phyloP scores from a whole-genome alignment of 1,140 invertebrate species.

The Lordiphosa clarofinis region DNA sequence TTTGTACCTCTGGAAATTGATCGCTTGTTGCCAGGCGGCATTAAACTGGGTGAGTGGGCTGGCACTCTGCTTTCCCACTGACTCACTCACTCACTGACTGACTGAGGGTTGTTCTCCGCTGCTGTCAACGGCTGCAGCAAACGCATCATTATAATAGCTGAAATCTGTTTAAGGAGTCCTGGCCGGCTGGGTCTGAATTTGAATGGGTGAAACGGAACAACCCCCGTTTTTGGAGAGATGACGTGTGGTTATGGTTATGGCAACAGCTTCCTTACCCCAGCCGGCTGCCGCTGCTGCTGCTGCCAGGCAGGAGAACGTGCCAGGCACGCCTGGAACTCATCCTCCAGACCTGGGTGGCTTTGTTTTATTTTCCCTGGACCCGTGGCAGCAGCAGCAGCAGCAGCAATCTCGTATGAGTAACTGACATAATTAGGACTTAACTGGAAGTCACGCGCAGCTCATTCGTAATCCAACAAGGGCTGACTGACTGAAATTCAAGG shows the following conservation, averaged over 20 bases:
- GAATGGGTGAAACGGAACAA: constrained; percentile 15
- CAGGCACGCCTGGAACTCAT: constrained; percentile 52
- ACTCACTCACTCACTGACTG: constrained; percentile 52
- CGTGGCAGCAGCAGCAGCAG: constrained; percentile 15
- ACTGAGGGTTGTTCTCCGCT: constrained; percentile 51
- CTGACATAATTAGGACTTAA: constrained; percentile 76
- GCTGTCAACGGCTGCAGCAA: constrained; percentile 44
- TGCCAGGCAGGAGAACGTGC: constrained; percentile 43
- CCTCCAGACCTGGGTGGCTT: constrained; percentile 7
- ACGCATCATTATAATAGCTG: constrained; percentile 69
- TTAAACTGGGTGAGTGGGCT: constrained; percentile 71
- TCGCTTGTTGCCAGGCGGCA: constrained; percentile 65
- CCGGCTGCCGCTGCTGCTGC: not conserved
- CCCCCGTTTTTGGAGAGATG: constrained; percentile 1
- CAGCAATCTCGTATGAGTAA: constrained; percentile 64
- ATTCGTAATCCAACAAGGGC: constrained; percentile 63
- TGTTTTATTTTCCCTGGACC: constrained; percentile 2
- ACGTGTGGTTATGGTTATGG: constrained; percentile 27
- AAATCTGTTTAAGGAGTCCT: constrained; percentile 60
- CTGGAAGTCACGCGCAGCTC: constrained; percentile 69
- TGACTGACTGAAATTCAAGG: not conserved
- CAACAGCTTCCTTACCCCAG: constrained; percentile 16
- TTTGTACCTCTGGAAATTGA: constrained; percentile 66
- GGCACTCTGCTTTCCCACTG: constrained; percentile 60
- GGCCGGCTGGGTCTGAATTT: constrained; percentile 31